phyloP scores from a whole-genome alignment of 2,113 vertebrate genomes.

The Chionis minor region DNA sequence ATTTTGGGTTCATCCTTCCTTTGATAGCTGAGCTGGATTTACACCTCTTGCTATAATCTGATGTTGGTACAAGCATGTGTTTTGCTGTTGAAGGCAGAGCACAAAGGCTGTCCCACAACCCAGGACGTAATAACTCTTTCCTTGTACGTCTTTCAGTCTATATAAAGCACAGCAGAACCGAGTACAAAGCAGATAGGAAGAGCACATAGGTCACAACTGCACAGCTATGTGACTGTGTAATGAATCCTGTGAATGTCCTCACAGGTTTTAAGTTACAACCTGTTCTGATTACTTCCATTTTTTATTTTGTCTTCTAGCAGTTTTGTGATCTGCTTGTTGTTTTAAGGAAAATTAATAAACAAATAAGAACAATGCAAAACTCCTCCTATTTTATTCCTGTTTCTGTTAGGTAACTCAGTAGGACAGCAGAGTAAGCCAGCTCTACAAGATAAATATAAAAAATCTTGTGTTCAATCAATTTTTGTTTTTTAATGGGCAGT shows the following conservation, averaged over 20 bases:
- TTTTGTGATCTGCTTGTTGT: neutral
- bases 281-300: neutral
- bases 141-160: neutral
- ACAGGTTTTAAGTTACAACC: neutral
- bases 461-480: neutral
- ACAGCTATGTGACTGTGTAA: neutral
- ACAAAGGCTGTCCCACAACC: neutral
- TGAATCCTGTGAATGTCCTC: neutral
- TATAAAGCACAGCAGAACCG: neutral
- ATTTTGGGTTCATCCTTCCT: slow-evolving; percentile 37
- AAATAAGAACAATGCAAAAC: neutral
- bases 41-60: slow-evolving; percentile 40
- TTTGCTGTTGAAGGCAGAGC: neutral
- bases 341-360: neutral
- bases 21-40: slow-evolving; percentile 53
- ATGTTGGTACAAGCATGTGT: neutral
- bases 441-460: neutral
- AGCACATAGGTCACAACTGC: neutral
- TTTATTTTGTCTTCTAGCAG: neutral
- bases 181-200: slow-evolving; percentile 15
- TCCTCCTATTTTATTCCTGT: neutral
- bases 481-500: neutral
- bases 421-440: neutral
- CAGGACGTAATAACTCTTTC: neutral
- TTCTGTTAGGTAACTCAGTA: neutral